Conservation (phyloP, 1,140 invertebrate species). For the Atta cephalotes region DNA sequence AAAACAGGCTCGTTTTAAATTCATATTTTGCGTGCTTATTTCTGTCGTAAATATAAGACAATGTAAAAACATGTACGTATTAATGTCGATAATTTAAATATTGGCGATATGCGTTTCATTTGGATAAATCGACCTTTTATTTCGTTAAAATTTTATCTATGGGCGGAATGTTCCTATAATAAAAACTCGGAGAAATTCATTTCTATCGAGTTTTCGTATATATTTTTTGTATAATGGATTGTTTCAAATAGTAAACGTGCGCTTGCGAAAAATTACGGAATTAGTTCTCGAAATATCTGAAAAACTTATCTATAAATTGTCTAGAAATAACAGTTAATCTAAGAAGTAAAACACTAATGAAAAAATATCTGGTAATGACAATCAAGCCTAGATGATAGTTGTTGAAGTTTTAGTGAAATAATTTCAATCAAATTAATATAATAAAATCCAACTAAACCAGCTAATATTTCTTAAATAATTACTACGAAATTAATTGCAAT, state of each 20-base stretch:
- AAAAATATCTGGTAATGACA: background rate
- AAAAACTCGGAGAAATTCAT: slow-evolving; percentile 13
- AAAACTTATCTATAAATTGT: background rate
- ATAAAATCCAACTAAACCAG: too few species aligned
- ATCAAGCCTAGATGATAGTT: too few species aligned
- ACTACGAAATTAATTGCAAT: too few species aligned
- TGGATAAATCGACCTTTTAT: background rate
- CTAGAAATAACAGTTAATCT: background rate
- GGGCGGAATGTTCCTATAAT: background rate
- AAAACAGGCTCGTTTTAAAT: background rate
- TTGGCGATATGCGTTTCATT: background rate
- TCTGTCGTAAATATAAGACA: background rate
- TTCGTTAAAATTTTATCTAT: slow-evolving; percentile 9
- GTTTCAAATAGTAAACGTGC: background rate
- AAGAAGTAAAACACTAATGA: too few species aligned
- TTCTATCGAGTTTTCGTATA: background rate
- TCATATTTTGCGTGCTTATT: background rate
- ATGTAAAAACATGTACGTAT: background rate
- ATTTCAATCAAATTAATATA: too few species aligned
- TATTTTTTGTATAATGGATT: background rate
- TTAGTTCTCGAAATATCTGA: background rate
- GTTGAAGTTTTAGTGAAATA: too few species aligned
- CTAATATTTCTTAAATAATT: too few species aligned
- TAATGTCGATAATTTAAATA: background rate
- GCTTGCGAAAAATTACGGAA: background rate